Base-by-base conservation (phyloP, 1,140 invertebrate species). In the Temnothorax nylanderi region DNA sequence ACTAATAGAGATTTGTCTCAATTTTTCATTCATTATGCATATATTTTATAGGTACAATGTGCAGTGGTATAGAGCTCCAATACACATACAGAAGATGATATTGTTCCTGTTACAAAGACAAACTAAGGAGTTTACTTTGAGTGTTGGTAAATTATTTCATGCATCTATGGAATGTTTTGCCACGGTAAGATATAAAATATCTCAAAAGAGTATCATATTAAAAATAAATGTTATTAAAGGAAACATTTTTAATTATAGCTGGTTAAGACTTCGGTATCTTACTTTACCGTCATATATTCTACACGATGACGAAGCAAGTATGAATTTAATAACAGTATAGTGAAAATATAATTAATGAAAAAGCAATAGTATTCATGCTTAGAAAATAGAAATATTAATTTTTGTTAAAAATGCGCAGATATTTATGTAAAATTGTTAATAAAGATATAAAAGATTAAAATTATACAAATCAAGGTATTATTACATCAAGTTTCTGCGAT, bases 221-320 rank as follows among this genome's bases (percentile, higher is more conserved):
- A 2, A 0, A 44, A 77, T 18, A 2, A n/a, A 37, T 49, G 11
- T 37, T 34, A 21, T 65, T 16, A 44, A 76, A 44, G 10, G 0
- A 21, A 0, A 4, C 0, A 37, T 18, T 0, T 44, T 26, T 47
- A 1, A 51, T 78, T 78, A 26, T 26, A 3, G 76, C 21, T 78
- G 10, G 3, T 65, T 3, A 78, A 64, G 10, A 3, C 60, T 1
- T 49, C 76, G 7, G 3, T 78, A 49, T 78, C 76, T 78, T 78
- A 78, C 18, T 78, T 78, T 37, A 78, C 60, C 51, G 41, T 78
- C 0, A 34, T 78, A 10, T 10, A 37, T 37, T 78, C 76, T 21
- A 65, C 11, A 7, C 58, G 0, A 4, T 65, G 21, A 67, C 21
- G 4, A 76, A 21, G 26, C n/a, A 44, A 60, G 41, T 26, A 41